Base-by-base conservation (phyloP, 2,888 invertebrate species). In the Drosophila peninsularis region DNA sequence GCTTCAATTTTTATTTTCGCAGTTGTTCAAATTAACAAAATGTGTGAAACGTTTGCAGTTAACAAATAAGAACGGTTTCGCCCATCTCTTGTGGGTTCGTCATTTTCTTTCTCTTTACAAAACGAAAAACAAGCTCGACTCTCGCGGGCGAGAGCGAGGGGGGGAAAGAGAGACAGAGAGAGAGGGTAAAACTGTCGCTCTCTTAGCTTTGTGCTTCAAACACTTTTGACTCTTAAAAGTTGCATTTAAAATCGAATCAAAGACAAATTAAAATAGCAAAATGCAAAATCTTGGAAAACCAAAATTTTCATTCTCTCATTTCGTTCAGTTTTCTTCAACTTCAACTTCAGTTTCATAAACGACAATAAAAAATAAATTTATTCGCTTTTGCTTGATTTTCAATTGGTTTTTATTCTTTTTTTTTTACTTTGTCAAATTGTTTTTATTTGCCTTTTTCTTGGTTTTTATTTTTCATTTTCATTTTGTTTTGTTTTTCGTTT, bases 191-290 rank as follows among this genome's bases (percentile, higher is more conserved):
- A 17, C 17, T 39, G 30, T 49, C 49, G 30, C 55, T 65, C 42
- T 67, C 57, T 53, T 36, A 45, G 44, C 52, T 76, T 82, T 84
- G 77, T 81, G 84, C 81, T 56, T 56, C 11, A 47, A 75, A 61
- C 62, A 58, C 49, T 54, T 50, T 34, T 45, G 34, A 73, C 47
- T 45, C 37, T 41, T 58, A 21, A 47, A 58, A 53, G 49, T 61
- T 47, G 21, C 21, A 27, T 37, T 57, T 55, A 27, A 39, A 58
- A 52, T 63, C 21, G 53, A 53, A 56, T 57, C 42, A 21, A 47
- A 44, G 54, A 32, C 44, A 62, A 66, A 57, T 47, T 34, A 57
- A 75, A 61, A 74, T 42, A 50, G 49, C 45, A 57, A 42, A 67
- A 17, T 45, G 42, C 36, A 60, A 34, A 39, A 47, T 47, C 14